Base-by-base conservation (phyloP, 1,140 invertebrate species). In the Drosophila mojavensis region DNA sequence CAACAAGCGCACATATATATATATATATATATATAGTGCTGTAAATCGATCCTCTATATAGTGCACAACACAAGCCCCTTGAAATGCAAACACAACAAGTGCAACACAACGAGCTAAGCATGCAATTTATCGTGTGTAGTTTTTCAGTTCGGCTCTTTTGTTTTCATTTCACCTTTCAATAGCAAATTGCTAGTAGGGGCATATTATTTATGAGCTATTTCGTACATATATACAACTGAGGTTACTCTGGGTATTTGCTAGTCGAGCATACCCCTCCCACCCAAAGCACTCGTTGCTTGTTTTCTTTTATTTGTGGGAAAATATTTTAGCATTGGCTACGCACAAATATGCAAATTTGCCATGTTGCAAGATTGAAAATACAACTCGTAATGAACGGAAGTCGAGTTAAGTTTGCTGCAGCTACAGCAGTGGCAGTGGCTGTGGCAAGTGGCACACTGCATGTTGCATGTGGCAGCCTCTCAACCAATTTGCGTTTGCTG, bases 221-320 rank as follows among this genome's bases (percentile, higher is more conserved):
- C 43, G 17, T 17, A 17, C 17, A 17, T 17, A 17, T 17, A 17
- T 17, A 17, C 17, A n/a, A 45, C n/a, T 45, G n/a, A 6, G 20
- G 20, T 3, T 24, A 45, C 0, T 45, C 3, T 0, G 7, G 33
- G 43, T 9, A 17, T 45, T 17, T 6, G 15, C 43, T 17, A 47
- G 43, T 17, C 43, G 43, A 17, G 43, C 43, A 47, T 47, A 20
- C 15, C 43, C 43, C 1, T 2, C 20, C 20, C n/a, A 4, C 5
- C 6, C 7, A 15, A 45, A 45, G 43, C 43, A 47, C 43, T 47
- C 43, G n/a, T 41, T 41, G 30, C 15, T 54, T 51, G 58, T 73
- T 71, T 70, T 64, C 65, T 78, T 76, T 67, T 72, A 76, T 72
- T 84, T 85, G 77, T 85, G 77, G 81, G 81, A 81, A 84, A 84